Evolutionary conservation across 2,888 invertebrate genomes (phyloP).

Genomic region (Ganaspis brasiliensis): DNA sequence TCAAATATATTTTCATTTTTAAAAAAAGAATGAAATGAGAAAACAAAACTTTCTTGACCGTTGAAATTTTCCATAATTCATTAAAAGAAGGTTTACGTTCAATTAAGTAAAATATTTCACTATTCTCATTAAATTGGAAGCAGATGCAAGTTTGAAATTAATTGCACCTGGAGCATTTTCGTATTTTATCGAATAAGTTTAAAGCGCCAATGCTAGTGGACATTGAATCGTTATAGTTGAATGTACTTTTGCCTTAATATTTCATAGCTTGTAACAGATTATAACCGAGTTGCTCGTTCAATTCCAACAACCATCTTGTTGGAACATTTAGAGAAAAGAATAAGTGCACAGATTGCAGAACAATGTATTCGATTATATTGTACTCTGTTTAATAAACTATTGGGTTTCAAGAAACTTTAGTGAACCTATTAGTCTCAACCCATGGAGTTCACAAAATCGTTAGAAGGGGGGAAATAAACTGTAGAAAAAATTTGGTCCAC

Average conservation of each 20-base stretch:
- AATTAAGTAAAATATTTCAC: background rate
- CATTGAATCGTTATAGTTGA: conserved; percentile 4
- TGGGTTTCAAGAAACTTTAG: conserved; percentile 27
- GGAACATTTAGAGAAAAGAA: background rate
- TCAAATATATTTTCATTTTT: background rate
- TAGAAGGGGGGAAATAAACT: conserved; percentile 4
- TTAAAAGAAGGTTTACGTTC: background rate
- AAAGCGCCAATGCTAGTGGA: background rate
- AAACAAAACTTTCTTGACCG: too few species aligned
- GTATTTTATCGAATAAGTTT: background rate
- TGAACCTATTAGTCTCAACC: background rate
- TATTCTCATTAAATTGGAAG: background rate
- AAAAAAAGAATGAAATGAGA: too few species aligned
- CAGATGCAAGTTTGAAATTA: background rate
- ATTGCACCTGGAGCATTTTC: background rate
- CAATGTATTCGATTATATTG: conserved; percentile 34
- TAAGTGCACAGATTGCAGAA: conserved; percentile 8
- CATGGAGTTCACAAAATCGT: conserved; percentile 10
- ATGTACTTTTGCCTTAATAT: conserved; percentile 18
- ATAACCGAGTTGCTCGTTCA: background rate
- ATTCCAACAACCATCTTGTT: conserved; percentile 23
- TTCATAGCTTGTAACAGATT: conserved; percentile 11
- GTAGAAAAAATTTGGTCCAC: conserved; percentile 21
- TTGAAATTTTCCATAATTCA: background rate
- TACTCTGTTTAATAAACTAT: conserved; percentile 30